Base-by-base conservation (phyloP, 2,113 vertebrate genomes). In the Rallus limicola region DNA sequence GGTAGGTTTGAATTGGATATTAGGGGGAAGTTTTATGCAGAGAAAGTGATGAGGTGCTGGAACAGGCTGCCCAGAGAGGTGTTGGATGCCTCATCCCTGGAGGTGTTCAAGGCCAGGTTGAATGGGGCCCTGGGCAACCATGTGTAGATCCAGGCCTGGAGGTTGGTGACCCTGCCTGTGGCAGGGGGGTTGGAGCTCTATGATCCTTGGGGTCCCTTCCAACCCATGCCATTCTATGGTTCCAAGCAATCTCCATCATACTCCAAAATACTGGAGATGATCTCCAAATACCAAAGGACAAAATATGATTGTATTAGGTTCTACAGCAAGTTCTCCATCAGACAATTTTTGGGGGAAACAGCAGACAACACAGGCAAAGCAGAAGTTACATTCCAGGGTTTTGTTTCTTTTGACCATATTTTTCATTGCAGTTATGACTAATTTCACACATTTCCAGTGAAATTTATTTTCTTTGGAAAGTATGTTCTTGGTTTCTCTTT, bases 391-490 rank as follows among this genome's bases (percentile, higher is more conserved):
- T 91, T 86, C 42, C 78, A 93, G 62, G 58, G 26, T 52, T 85
- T 84, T 91, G 28, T 84, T 86, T 62, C 65, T 31, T 79, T 89
- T 79, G 24, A 85, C 34, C 2, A 3, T 85, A 44, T 69, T 92
- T 91, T 92, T 79, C 42, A 55, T 62, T 81, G 70, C 65, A 88
- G 68, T 71, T 42, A 69, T 50, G 31, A 72, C 75, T 82, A 85
- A 50, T 76, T 93, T 88, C 74, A 85, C 63, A 82, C 8, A 4
- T 69, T 90, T 97, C 53, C 38, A 92, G 74, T 91, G 44, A 94
- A 95, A 85, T 89, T 74, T 63, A 40, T 25, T 92, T 94, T 95
- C 92, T 96, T 95, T 95, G 56, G 53, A 55, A 87, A 96, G 74
- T 28, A 75, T 77, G 89, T 92, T 95, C 72, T 91, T 14, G 2